A percentile compares a stretch with the other conserved stretches of the same genome.
These are phyloP conservation scores for Epinephelus malabaricus DNA, from an alignment of 2,797 vertebrate genomes.

Conservation along the genomic window DNA sequence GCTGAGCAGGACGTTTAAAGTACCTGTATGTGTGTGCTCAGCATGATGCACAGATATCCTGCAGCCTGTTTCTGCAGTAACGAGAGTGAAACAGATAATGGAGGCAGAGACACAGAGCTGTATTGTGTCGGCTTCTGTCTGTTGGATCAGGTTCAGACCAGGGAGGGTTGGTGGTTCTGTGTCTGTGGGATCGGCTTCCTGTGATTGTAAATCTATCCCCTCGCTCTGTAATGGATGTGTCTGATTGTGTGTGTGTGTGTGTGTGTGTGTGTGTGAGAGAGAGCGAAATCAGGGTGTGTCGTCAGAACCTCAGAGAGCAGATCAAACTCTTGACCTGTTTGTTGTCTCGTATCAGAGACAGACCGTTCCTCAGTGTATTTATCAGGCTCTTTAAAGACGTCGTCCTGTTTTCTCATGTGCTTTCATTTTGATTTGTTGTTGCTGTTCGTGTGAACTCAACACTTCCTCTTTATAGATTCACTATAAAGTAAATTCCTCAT, in stretches of 20 bases:
- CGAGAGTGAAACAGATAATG: conserved; percentile 13
- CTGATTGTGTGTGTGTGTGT: conserved; percentile 21
- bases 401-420: conserved; percentile 23
- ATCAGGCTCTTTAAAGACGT: not conserved
- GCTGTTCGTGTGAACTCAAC: not conserved
- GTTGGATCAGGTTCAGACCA: conserved; percentile 69
- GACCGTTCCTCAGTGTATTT: not conserved
- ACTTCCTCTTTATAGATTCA: not conserved
- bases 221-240: conserved; percentile 54
- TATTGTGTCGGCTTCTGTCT: conserved; percentile 18
- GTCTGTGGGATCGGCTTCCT: conserved; percentile 76
- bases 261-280: conserved; percentile 1
- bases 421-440: not conserved
- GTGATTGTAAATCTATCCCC: conserved; percentile 77
- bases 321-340: conserved; percentile 49
- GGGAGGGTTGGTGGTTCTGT: conserved; percentile 53
- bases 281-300: conserved; percentile 48
- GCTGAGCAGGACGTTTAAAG: not conserved
- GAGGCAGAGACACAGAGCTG: conserved; percentile 5
- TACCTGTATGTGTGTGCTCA: conserved; percentile 3
- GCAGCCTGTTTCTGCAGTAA: not conserved
- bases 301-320: conserved; percentile 25
- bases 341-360: conserved; percentile 27
- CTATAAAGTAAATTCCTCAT: not conserved
- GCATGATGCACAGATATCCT: conserved; percentile 7